Evolutionary conservation across 2,113 vertebrate genomes (phyloP).

Genomic region (cattle (Bos taurus)): DNA sequence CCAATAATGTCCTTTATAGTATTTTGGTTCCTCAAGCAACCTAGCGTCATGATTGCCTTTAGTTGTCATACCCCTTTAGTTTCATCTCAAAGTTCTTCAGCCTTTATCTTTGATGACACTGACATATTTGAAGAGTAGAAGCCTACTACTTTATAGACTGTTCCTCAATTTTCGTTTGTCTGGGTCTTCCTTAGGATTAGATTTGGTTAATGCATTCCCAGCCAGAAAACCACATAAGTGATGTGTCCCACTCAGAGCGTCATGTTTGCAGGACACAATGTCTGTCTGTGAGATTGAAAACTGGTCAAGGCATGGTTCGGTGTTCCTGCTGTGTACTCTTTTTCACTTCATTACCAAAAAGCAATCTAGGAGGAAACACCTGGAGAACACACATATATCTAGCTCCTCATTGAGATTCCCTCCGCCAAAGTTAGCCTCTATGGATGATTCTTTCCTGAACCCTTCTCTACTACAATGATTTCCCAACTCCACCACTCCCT

Average conservation of each 20-base stretch:
- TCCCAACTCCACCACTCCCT: background rate
- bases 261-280: background rate
- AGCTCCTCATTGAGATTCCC: background rate
- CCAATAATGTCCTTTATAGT: background rate
- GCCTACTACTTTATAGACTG: background rate
- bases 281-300: background rate
- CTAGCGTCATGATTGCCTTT: background rate
- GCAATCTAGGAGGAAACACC: background rate
- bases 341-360: conserved; percentile 4
- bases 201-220: background rate
- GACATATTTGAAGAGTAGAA: background rate
- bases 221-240: background rate
- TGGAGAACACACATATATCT: background rate
- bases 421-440: background rate
- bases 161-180: background rate
- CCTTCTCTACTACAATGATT: background rate
- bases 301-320: background rate
- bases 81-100: background rate
- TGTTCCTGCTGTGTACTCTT: background rate
- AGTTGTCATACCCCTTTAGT: background rate
- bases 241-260: background rate
- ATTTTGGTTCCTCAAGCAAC: background rate
- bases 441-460: background rate
- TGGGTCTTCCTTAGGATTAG: background rate
- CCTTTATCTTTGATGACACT: conserved; percentile 4